A percentile compares a stretch with the other conserved stretches of the same genome.
phyloP scores from a whole-genome alignment of 2,113 vertebrate species.

The Heptranchias perlo region DNA sequence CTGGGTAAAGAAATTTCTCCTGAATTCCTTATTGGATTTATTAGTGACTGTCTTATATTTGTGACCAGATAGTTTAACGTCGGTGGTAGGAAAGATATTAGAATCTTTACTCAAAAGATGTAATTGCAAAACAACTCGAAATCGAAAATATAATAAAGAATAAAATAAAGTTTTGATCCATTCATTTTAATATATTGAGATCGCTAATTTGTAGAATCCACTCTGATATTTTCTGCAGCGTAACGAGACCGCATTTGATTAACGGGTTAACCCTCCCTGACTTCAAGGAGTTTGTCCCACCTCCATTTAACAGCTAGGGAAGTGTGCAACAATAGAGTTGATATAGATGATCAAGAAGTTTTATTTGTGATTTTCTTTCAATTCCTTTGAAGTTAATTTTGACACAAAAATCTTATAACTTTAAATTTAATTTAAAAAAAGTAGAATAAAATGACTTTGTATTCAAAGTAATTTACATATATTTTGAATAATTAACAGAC shows the following conservation, averaged over 20 bases:
- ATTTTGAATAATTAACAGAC: conserved; percentile 13
- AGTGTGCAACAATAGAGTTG: not conserved
- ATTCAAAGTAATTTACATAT: conserved; percentile 10
- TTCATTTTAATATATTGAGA: not conserved
- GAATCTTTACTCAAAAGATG: not conserved
- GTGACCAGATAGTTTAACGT: not conserved
- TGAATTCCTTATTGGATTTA: not conserved
- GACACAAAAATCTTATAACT: not conserved
- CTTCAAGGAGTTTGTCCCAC: not conserved
- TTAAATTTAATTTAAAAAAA: not conserved
- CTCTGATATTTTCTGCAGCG: not conserved
- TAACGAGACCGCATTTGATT: not conserved
- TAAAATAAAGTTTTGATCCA: not conserved
- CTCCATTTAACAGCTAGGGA: not conserved
- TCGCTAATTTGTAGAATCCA: not conserved
- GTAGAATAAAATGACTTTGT: not conserved
- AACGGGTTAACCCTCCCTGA: not conserved
- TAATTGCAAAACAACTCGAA: not conserved
- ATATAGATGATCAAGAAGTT: not conserved
- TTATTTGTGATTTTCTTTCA: not conserved
- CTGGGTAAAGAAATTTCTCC: not conserved
- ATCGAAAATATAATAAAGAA: not conserved
- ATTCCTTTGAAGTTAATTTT: not conserved
- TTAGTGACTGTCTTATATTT: not conserved
- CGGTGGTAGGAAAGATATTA: not conserved